Base-by-base conservation (phyloP, 2,888 invertebrate genomes). In the Eilema sororculum region DNA sequence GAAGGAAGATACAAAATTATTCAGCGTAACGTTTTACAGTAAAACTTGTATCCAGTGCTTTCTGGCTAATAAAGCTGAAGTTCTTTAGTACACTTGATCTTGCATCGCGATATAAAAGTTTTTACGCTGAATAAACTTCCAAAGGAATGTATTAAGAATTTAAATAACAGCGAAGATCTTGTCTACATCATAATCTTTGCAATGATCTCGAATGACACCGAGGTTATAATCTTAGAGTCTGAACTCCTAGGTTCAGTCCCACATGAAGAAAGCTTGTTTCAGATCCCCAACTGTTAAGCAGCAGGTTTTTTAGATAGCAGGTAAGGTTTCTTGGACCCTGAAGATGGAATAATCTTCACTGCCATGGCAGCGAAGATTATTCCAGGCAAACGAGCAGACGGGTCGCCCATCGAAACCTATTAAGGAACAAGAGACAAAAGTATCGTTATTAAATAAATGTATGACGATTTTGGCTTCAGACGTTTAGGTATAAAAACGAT, bases 41-140 rank as follows among this genome's bases (percentile, higher is more conserved):
- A 52, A 52, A 52, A 52, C 52, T 52, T 52, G n/a, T 52, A n/a
- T n/a, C 52, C 52, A n/a, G 52, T 9, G 8, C 52, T n/a, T n/a
- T 52, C 52, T 52, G 52, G n/a, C 52, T 52, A 52, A 52, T 52
- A 52, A 52, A 9, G n/a, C 52, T 52, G 52, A 52, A 52, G 2
- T 52, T 52, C 52, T 52, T 52, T 52, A 52, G n/a, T n/a, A 46
- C 46, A 52, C 52, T 52, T 52, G 52, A 52, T 52, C 52, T 52
- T 52, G 52, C 52, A 52, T 52, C n/a, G 52, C n/a, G 8, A n/a
- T 20, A n/a, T 52, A n/a, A 52, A 52, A n/a, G 52, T 52, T 52
- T 46, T 52, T 9, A 52, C 52, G 52, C n/a, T n/a, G 52, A 52
- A 58, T 58, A 58, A 58, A 33, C 22, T 16, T 33, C n/a, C 52